A percentile compares a stretch with the other conserved stretches of the same genome.
Evolutionary conservation across 2,888 invertebrate genomes (phyloP).

Genomic region (Octonoba sinensis): DNA sequence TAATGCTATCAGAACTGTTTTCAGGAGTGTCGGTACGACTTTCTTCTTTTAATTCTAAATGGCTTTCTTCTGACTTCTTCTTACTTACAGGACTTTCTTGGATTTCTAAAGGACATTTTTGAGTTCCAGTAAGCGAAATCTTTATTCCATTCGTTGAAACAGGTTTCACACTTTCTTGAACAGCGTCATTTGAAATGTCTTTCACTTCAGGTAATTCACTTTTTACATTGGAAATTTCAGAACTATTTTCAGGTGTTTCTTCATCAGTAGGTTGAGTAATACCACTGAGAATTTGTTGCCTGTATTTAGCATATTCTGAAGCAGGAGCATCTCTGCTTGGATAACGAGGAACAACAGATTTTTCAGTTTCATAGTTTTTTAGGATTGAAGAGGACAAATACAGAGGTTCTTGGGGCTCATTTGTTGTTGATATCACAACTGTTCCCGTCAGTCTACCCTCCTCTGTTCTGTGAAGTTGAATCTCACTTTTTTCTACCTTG

Average conservation of each 20-base stretch:
- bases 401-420: conserved; percentile 53
- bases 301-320: conserved; percentile 60
- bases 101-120: conserved; percentile 42
- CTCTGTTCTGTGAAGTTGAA: conserved; percentile 58
- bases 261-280: conserved; percentile 28
- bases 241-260: conserved; percentile 2
- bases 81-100: conserved; percentile 9
- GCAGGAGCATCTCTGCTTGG: conserved; percentile 62
- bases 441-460: conserved; percentile 60
- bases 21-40: conserved; percentile 28
- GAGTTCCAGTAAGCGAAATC: conserved; percentile 60
- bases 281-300: conserved; percentile 59
- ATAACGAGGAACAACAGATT: conserved; percentile 41
- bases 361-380: conserved; percentile 55
- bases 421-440: conserved; percentile 62
- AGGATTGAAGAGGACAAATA: conserved; percentile 58
- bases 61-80: conserved; percentile 1
- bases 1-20: conserved; percentile 35
- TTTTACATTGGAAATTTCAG: background rate
- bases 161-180: conserved; percentile 1
- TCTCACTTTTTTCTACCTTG: conserved; percentile 62
- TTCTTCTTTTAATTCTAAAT: conserved; percentile 16
- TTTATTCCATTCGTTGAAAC: conserved; percentile 34
- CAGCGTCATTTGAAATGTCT: conserved; percentile 1
- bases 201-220: background rate